Evolutionary conservation across 2,888 invertebrate genomes (phyloP).

Genomic region (Drosophila monieri): DNA sequence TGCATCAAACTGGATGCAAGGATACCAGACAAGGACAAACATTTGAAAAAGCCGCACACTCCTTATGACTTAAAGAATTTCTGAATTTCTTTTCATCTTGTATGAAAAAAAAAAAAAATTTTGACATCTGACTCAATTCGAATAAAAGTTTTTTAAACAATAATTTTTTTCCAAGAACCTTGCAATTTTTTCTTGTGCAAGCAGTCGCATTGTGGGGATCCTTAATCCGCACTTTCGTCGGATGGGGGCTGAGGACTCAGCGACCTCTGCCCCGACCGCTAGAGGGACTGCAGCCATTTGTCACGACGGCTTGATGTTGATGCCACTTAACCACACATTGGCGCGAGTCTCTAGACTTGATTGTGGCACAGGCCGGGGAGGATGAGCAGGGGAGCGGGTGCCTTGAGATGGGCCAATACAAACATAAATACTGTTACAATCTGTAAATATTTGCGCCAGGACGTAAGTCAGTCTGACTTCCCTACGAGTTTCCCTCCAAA

Average conservation of each 20-base stretch:
- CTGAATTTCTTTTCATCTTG: no score
- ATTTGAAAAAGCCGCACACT: neutral
- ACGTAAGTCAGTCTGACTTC: constrained; percentile 40
- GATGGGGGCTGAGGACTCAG: constrained; percentile 6
- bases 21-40: constrained; percentile 27
- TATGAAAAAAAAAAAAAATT: no score
- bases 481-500: constrained; percentile 38
- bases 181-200: constrained; percentile 3
- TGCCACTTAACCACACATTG: constrained; percentile 39
- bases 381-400: neutral
- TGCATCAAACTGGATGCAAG: constrained; percentile 22
- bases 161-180: neutral
- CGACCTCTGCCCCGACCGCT: constrained; percentile 9
- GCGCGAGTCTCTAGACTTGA: constrained; percentile 26
- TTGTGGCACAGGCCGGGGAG: neutral
- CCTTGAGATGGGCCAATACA: constrained; percentile 1
- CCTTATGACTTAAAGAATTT: no score
- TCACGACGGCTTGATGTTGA: constrained; percentile 37
- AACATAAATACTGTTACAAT: constrained; percentile 37
- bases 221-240: constrained; percentile 22
- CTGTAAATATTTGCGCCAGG: constrained; percentile 42
- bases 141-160: neutral
- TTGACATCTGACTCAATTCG: neutral
- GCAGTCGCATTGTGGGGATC: constrained; percentile 6
- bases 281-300: constrained; percentile 12